These are phyloP conservation scores for Dromius quadrimaculatus DNA, from an alignment of 2,888 invertebrate species.

Conservation along the genomic window DNA sequence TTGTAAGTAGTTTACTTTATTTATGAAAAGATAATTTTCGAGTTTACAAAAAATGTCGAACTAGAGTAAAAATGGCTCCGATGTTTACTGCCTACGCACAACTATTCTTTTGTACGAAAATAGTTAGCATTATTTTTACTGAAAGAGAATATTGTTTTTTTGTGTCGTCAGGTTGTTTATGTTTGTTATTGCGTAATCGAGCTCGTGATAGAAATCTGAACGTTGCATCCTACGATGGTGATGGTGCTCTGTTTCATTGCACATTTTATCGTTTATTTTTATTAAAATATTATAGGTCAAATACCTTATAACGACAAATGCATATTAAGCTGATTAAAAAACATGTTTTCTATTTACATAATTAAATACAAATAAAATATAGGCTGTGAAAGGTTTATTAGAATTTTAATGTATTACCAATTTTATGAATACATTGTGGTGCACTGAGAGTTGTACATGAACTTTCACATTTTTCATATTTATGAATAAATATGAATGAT, in stretches of 20 bases:
- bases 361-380: neutral
- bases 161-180: conserved; percentile 45
- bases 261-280: conserved; percentile 4
- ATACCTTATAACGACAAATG: conserved; percentile 33
- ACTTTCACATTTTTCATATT: too few species aligned
- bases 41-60: conserved; percentile 35
- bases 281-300: conserved; percentile 40
- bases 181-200: conserved; percentile 48
- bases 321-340: conserved; percentile 34
- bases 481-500: too few species aligned
- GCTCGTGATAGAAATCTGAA: conserved; percentile 31
- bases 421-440: too few species aligned
- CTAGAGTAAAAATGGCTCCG: conserved; percentile 49
- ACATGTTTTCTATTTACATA: conserved; percentile 20
- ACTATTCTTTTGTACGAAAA: conserved; percentile 31
- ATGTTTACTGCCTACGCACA: conserved; percentile 41
- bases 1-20: neutral
- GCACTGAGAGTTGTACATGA: too few species aligned
- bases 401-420: too few species aligned
- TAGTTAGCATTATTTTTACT: conserved; percentile 41
- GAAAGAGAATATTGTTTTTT: conserved; percentile 40
- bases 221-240: conserved; percentile 23
- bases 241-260: conserved; percentile 4
- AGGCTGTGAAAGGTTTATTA: neutral
- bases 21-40: conserved; percentile 31